phyloP scores from a whole-genome alignment of 2,113 vertebrate species.

The Sphyrna mokarran region DNA sequence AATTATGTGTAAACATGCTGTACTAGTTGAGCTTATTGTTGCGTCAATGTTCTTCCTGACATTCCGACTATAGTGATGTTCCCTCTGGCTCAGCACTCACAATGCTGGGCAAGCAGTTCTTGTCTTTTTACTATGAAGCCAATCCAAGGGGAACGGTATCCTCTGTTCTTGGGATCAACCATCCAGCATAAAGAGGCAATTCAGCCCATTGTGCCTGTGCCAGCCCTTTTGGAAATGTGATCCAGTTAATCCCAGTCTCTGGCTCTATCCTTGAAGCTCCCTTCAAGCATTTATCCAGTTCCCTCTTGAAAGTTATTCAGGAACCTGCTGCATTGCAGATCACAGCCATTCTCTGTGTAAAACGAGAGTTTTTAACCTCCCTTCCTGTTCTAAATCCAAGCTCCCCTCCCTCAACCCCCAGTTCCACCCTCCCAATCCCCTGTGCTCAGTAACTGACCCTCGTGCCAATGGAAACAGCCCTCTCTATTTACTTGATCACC shows the following conservation, averaged over 20 bases:
- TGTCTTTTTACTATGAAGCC: neutral
- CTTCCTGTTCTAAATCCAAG: neutral
- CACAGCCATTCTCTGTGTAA: neutral
- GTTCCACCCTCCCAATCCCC: no score
- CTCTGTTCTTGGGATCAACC: neutral
- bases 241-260: neutral
- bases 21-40: neutral
- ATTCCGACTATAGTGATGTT: neutral
- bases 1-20: neutral
- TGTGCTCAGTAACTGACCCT: no score
- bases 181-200: neutral
- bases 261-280: neutral
- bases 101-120: neutral
- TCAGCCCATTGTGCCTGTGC: neutral
- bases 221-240: neutral
- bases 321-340: neutral
- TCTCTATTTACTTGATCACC: no score
- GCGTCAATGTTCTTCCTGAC: neutral
- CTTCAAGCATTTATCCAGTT: neutral
- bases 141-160: neutral
- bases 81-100: neutral
- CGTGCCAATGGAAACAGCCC: no score
- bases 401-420: no score
- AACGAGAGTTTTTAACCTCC: no score
- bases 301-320: neutral